Conservation (phyloP, 2,797 vertebrate genomes). For the Acanthornis magna region DNA sequence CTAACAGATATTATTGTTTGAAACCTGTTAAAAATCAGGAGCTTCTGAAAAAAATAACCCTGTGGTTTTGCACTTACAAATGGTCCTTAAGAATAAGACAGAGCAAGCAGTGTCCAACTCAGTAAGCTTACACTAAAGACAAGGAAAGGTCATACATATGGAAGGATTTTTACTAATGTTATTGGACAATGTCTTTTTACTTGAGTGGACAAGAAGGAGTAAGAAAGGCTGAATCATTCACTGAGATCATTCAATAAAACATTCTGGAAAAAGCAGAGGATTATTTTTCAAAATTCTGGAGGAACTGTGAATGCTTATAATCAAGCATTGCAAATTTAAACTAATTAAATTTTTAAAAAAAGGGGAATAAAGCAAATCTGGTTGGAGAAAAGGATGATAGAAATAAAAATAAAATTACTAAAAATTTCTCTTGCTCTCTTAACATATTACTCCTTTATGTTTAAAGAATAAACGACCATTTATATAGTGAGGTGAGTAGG, state of each 20-base stretch:
- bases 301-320: neutral
- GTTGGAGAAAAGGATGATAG: neutral
- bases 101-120: neutral
- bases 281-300: neutral
- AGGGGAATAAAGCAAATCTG: fast-evolving
- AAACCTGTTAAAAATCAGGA: neutral
- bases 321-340: neutral
- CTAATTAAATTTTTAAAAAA: neutral
- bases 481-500: neutral
- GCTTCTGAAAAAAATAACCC: neutral
- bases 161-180: neutral
- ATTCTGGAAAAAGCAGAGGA: neutral
- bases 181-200: neutral
- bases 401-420: neutral
- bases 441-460: neutral
- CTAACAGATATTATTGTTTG: neutral
- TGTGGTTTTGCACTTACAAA: neutral
- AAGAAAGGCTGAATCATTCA: neutral
- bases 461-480: neutral
- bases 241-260: neutral
- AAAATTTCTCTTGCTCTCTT: neutral
- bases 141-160: neutral
- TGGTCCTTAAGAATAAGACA: neutral
- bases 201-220: neutral
- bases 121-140: neutral